These are phyloP conservation scores for Rhinogobius similis DNA, from an alignment of 2,113 vertebrate genomes.

Conservation along the genomic window DNA sequence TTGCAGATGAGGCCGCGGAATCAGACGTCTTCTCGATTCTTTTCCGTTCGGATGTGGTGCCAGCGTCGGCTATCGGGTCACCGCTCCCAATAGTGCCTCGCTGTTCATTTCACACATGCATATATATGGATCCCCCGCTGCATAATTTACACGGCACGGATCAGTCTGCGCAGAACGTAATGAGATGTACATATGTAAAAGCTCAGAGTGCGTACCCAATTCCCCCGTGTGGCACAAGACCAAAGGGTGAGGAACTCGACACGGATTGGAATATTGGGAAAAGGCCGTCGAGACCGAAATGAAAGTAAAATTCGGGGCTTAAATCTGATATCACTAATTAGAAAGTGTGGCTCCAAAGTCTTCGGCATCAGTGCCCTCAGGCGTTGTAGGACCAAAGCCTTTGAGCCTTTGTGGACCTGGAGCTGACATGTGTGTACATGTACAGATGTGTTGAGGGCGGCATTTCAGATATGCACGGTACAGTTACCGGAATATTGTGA, in stretches of 20 bases:
- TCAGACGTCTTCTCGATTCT: conserved; percentile 11
- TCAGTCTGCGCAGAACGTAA: background rate
- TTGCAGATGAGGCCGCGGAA: conserved; percentile 2
- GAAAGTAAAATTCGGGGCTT: background rate
- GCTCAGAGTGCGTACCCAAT: background rate
- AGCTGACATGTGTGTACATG: background rate
- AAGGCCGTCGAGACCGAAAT: background rate
- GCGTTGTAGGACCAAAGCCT: background rate
- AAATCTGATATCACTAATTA: background rate
- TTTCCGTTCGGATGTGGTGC: background rate
- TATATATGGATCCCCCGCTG: conserved; percentile 1
- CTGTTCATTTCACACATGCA: background rate
- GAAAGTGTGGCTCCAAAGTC: background rate
- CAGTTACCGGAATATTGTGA: too few relatives aligned
- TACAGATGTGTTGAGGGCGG: too few relatives aligned
- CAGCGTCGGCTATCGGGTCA: background rate
- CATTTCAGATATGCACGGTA: too few relatives aligned
- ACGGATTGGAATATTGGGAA: background rate
- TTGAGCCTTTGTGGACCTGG: background rate
- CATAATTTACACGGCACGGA: conserved; percentile 1
- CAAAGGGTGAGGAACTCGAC: background rate
- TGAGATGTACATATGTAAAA: conserved; percentile 6
- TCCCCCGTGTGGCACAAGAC: background rate
- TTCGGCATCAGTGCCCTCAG: background rate
- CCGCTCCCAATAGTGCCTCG: background rate